Evolutionary conservation across 2,888 invertebrate genomes (phyloP).

Genomic region (Amblyteles armatorius): DNA sequence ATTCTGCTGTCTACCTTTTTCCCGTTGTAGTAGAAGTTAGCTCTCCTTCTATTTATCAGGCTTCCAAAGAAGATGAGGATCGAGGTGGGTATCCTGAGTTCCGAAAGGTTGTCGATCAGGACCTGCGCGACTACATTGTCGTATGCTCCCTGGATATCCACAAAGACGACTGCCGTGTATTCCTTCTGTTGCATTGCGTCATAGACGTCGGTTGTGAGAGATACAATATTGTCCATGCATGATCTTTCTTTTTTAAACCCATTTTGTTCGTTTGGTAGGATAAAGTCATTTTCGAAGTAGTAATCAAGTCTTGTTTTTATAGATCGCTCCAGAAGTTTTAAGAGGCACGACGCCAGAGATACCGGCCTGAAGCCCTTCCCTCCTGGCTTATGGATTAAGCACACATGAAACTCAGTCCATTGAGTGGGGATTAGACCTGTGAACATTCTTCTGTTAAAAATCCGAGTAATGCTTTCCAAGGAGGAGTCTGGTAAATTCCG

Average conservation of each 20-base stretch:
- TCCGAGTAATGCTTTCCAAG: slow-evolving; percentile 3
- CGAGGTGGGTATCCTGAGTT: slow-evolving; percentile 25
- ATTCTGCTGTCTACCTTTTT: neutral
- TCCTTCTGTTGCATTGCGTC: slow-evolving; percentile 40
- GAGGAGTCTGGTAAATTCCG: slow-evolving; percentile 36
- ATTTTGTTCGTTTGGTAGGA: slow-evolving; percentile 27
- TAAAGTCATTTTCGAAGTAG: slow-evolving; percentile 41
- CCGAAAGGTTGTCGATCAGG: slow-evolving; percentile 18
- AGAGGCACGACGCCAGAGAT: slow-evolving; percentile 35
- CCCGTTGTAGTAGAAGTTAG: neutral
- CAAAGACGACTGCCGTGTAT: slow-evolving; percentile 21
- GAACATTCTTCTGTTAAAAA: slow-evolving; percentile 41
- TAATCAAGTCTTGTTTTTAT: slow-evolving; percentile 51
- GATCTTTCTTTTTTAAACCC: slow-evolving; percentile 58
- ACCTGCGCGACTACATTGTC: slow-evolving; percentile 42
- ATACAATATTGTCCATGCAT: slow-evolving; percentile 44
- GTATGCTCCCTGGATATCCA: slow-evolving; percentile 64
- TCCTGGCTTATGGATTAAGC: slow-evolving; percentile 39
- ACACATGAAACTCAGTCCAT: slow-evolving; percentile 45
- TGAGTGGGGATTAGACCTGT: slow-evolving; percentile 35
- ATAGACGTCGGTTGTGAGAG: slow-evolving; percentile 44
- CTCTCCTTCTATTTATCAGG: neutral
- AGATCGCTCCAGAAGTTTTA: slow-evolving; percentile 50
- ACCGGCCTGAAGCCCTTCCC: slow-evolving; percentile 44
- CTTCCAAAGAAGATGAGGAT: neutral